Conservation (phyloP, 64 coral and sea anemone species). For the Catalaphyllia jardinei region DNA sequence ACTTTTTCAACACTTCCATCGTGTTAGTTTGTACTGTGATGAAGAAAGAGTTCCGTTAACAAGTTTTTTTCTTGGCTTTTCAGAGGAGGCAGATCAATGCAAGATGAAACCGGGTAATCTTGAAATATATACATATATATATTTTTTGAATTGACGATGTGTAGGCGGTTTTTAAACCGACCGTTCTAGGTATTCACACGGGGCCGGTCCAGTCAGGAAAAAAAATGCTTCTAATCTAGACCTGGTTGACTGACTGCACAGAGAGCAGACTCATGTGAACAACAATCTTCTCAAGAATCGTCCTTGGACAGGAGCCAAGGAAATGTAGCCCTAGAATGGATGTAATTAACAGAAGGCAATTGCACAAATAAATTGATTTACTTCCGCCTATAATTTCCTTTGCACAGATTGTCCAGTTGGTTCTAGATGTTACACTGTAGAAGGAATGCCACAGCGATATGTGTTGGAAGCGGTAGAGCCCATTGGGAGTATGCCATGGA, state of each 20-base stretch:
- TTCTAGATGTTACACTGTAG: background rate
- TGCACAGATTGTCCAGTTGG: conserved; percentile 9
- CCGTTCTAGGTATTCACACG: background rate
- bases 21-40: too few species aligned
- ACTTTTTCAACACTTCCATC: too few species aligned
- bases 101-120: background rate
- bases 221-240: too few species aligned
- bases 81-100: background rate
- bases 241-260: too few species aligned
- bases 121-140: background rate
- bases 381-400: background rate
- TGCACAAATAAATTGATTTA: too few species aligned
- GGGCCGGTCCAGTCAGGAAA: too few species aligned
- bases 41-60: too few species aligned
- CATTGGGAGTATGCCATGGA: background rate
- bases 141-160: too few species aligned
- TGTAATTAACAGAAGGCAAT: too few species aligned
- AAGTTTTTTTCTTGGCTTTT: background rate
- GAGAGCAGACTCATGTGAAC: too few species aligned
- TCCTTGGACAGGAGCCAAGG: background rate
- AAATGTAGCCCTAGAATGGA: too few species aligned
- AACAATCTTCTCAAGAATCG: background rate
- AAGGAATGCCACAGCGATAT: background rate
- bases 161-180: too few species aligned
- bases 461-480: conserved; percentile 6